Evolutionary conservation across 2,113 vertebrate genomes (phyloP).

Genomic region (Percopsis transmontana): DNA sequence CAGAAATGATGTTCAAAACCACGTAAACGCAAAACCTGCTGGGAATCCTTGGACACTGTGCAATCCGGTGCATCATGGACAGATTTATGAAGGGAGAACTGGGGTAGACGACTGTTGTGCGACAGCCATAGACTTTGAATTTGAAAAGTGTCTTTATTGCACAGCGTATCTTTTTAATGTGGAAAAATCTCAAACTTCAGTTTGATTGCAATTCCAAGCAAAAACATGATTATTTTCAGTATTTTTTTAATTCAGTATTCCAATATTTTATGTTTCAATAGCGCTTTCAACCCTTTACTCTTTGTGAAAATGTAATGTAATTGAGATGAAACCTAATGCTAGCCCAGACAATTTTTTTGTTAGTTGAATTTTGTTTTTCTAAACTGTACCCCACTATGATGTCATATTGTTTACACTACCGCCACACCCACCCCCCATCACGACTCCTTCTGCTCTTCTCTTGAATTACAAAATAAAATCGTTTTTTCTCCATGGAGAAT

Average conservation of each 20-base stretch:
- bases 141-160: conserved; percentile 9
- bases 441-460: conserved; percentile 54
- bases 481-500: conserved; percentile 68
- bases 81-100: conserved; percentile 50
- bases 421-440: conserved; percentile 41
- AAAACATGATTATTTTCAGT: conserved; percentile 27
- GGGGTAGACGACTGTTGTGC: conserved; percentile 21
- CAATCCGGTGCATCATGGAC: conserved; percentile 15
- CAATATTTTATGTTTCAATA: conserved; percentile 25
- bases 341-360: conserved; percentile 31
- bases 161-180: neutral
- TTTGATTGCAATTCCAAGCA: conserved; percentile 10
- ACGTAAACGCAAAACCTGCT: conserved; percentile 32
- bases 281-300: conserved; percentile 23
- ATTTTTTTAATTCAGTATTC: conserved; percentile 44
- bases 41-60: conserved; percentile 53
- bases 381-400: conserved; percentile 64
- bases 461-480: conserved; percentile 59
- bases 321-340: conserved; percentile 6
- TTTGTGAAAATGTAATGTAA: conserved; percentile 33
- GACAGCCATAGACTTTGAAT: conserved; percentile 14
- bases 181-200: conserved; percentile 5
- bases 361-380: neutral
- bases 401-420: conserved; percentile 72
- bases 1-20: conserved; percentile 26